Base-by-base conservation (phyloP, 2,888 invertebrate species). In the Drosophila vallismaia region DNA sequence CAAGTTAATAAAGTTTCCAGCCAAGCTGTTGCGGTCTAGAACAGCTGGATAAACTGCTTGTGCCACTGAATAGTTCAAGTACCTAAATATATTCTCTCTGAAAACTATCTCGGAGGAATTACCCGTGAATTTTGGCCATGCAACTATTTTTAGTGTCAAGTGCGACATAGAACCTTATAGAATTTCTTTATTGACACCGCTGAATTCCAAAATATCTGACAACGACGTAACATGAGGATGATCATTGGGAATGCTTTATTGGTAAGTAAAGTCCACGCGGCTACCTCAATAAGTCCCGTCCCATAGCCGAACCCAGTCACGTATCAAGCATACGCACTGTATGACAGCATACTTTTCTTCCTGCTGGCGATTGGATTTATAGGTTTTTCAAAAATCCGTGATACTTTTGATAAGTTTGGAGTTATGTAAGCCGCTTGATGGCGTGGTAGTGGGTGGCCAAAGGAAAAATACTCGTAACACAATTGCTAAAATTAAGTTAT, bases 321-420 rank as follows among this genome's bases (percentile, higher is more conserved):
- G 84, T 84, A 77, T 75, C 72, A 59, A 58, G 70, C 77, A 85
- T 82, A 87, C 85, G 83, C 79, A 54, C 62, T 31, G 75, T 79
- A 71, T 76, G 79, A 78, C 76, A 70, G 67, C 51, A 83, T 67
- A 49, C 57, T 48, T 56, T 72, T 74, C 64, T 69, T 63, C 74
- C 70, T 69, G 74, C 58, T 51, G 46, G 28, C 31, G 19, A 24
- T 10, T 14, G 26, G 14, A 58, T 52, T 68, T 54, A 71, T 71
- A 72, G 68, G 50, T 78, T 71, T 75, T 66, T 33, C 48, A 58
- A 49, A 50, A 55, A 62, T 82, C 60, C 83, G 86, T 86, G 81
- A 86, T 82, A 73, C 67, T 73, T 76, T 81, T 81, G 83, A 81
- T 86, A 81, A 86, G 77, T 62, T 29, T n/a, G 36, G 29, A 19